A percentile compares a stretch with the other conserved stretches of the same genome.
phyloP scores from a whole-genome alignment of 2,888 invertebrate genomes.

The Hylaea fasciaria region DNA sequence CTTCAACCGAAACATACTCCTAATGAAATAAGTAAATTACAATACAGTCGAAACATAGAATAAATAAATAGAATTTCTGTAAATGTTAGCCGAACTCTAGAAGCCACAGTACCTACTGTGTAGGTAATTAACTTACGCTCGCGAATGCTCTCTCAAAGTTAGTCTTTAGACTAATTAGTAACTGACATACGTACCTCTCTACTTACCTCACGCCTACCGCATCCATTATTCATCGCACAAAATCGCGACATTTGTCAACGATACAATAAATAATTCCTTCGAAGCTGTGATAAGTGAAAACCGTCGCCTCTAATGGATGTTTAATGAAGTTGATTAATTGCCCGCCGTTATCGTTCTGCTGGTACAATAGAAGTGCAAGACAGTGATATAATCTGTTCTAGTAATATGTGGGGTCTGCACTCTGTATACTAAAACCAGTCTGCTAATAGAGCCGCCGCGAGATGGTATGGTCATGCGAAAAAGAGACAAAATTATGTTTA shows the following conservation, averaged over 20 bases:
- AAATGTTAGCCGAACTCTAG: too few species aligned
- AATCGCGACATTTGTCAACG: slow-evolving; percentile 21
- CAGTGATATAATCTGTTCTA: slow-evolving; percentile 14
- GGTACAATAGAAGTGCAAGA: slow-evolving; percentile 14
- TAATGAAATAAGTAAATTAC: too few species aligned
- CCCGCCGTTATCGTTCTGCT: slow-evolving; percentile 46
- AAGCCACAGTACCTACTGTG: too few species aligned
- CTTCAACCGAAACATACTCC: too few species aligned
- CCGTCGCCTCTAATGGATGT: slow-evolving; percentile 36
- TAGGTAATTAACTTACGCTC: too few species aligned
- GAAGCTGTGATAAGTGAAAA: slow-evolving; percentile 30
- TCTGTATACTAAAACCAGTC: too few species aligned
- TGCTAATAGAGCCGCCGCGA: too few species aligned
- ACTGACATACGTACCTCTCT: background rate
- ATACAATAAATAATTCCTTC: slow-evolving; percentile 27
- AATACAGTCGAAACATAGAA: too few species aligned
- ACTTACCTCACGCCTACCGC: background rate
- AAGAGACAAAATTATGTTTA: too few species aligned
- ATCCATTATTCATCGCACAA: slow-evolving; percentile 6
- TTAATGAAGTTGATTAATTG: slow-evolving; percentile 57
- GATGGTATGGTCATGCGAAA: too few species aligned
- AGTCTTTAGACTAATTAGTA: background rate
- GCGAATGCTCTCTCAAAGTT: too few species aligned
- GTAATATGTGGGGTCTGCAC: background rate
- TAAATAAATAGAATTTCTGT: too few species aligned